Evolutionary conservation across 2,113 vertebrate genomes (phyloP).

Genomic region (Zosterops pallidus): DNA sequence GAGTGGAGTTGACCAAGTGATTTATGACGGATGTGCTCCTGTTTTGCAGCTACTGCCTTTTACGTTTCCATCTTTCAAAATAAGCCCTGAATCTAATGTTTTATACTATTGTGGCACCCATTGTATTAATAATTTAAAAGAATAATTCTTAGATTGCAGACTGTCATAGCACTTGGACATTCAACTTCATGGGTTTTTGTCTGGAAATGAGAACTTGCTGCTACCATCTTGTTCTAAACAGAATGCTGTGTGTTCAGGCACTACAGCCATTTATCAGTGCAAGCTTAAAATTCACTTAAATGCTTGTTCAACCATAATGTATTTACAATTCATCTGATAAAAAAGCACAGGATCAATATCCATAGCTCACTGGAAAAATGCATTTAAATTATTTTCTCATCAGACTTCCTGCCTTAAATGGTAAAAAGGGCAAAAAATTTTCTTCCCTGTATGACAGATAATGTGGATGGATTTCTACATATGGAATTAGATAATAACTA

Average conservation of each 20-base stretch:
- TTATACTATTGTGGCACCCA: background rate
- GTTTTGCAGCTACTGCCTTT: background rate
- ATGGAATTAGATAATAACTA: background rate
- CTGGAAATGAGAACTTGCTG: background rate
- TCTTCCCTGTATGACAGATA: background rate
- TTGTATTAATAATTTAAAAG: background rate
- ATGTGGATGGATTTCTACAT: background rate
- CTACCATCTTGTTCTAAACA: background rate
- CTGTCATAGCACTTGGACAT: background rate
- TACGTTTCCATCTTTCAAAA: background rate
- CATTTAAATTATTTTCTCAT: background rate
- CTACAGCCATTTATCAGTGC: background rate
- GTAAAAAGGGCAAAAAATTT: background rate
- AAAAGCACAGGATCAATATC: background rate
- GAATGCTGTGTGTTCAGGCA: background rate
- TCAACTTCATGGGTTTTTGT: background rate
- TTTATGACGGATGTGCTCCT: background rate
- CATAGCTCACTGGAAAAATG: background rate
- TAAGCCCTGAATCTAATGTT: background rate
- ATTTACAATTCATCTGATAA: background rate
- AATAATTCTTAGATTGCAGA: background rate
- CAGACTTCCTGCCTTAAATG: background rate
- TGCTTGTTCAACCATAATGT: background rate
- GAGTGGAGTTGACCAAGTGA: background rate
- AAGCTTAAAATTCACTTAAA: background rate